Evolutionary conservation across 2,888 invertebrate species (phyloP), one percentile per base, ranked within the genome.

Genomic region (Amblyjoppa fuscipennis): DNA sequence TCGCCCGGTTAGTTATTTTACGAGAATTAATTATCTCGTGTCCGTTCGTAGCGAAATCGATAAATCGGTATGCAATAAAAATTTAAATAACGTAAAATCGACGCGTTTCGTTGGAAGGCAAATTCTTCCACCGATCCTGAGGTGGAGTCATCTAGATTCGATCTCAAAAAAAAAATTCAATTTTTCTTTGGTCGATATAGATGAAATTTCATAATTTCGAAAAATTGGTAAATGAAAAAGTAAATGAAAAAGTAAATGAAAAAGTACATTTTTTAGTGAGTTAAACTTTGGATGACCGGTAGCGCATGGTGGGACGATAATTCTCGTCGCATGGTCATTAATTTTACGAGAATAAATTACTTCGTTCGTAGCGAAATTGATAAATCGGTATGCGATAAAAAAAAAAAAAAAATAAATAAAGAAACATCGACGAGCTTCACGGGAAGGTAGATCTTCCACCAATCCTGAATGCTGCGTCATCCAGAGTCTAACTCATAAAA

Each of bases 191-290:
- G 20, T 20, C 3, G 7, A 56, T 20, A 56, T 56, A 56, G 13
- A 75, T n/a, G 4, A 70, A 34, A 51, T 74, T 75, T 61, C 64
- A 20, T 75, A 25, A 51, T 49, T 7, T 20, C 34, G 34, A 11
- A 20, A 59, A 45, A 61, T 25, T 7, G 66, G 7, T 25, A 73
- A 16, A 20, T 20, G 20, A 20, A 20, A 20, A 20, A 20, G 20
- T 20, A 20, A 0, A 20, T 20, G 20, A 20, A 20, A 20, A 20
- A 20, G 20, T 20, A 20, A 20, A 20, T 20, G 20, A 20, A 20
- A 20, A 20, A 20, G 20, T 20, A 20, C 20, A 20, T 20, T 20
- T 20, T 20, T 20, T 20, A 20, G 20, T 20, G 20, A 20, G 20
- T 20, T 20, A 20, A 20, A 20, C 20, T 20, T 20, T 20, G 20